Conservation (phyloP, 2,113 vertebrate species). For the Lontra canadensis region DNA sequence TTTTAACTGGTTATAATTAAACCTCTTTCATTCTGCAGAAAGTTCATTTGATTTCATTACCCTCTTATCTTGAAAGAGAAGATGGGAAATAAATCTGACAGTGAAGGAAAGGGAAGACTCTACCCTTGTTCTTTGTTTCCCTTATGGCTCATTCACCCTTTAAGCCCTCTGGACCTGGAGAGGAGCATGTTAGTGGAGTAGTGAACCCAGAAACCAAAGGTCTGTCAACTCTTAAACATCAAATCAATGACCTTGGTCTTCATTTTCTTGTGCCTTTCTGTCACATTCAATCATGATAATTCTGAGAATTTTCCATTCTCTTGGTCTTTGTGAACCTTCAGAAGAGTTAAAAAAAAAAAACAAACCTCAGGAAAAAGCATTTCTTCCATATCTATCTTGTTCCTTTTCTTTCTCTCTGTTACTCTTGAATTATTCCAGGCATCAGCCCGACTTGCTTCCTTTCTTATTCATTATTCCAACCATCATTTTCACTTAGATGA, state of each 20-base stretch:
- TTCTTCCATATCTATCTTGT: background rate
- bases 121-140: background rate
- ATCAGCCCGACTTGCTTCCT: background rate
- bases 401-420: background rate
- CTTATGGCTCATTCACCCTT: background rate
- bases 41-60: slow-evolving; percentile 36
- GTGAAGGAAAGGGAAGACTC: background rate
- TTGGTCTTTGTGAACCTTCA: background rate
- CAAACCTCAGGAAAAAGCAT: background rate
- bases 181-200: background rate
- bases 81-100: background rate
- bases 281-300: background rate
- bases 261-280: background rate
- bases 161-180: background rate
- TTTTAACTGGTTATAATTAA: background rate
- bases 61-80: background rate
- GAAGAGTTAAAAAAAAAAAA: background rate
- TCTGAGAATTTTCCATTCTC: background rate
- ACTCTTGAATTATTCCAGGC: background rate
- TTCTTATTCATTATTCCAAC: background rate
- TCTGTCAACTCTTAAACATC: background rate
- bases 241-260: background rate
- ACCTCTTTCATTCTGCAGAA: background rate
- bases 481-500: background rate
- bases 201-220: background rate